Evolutionary conservation across 2,113 vertebrate species (phyloP), one percentile per base, ranked within the genome.

Genomic region (Galbula dea): DNA sequence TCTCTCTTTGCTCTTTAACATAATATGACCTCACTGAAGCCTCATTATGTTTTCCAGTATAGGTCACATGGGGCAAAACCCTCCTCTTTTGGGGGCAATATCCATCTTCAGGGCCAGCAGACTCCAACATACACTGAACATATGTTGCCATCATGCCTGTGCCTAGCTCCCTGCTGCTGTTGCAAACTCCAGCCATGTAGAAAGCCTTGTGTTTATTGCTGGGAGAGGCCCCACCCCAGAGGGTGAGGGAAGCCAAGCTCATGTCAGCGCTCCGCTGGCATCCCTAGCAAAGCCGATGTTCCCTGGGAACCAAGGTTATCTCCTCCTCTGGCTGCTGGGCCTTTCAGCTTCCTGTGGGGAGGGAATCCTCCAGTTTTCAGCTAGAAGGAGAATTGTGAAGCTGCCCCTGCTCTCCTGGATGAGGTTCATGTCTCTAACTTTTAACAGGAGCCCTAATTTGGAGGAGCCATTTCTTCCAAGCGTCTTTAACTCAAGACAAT

Each of bases 381-480:
- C 77, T 45, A 45, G 36, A 74, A 32, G 8, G 77, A 61, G 84
- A 69, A 78, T 61, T 52, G 32, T 55, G 72, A 78, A 94, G 59
- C 61, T 27, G 7, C 16, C 58, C 78, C 75, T 83, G 61, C 30
- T 75, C 27, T 81, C 30, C 54, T 83, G 93, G 75, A 78, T 20
- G 8, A 86, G 23, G 30, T 85, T 86, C 71, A n/a, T 3, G 4
- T 57, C 36, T 96, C 93, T n/a, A n/a, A n/a, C n/a, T n/a, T n/a
- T n/a, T n/a, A 96, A 97, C 83, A 52, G 36, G 67, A 85, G 62
- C 76, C 71, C 19, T 89, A 90, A 95, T 96, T 96, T 90, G 43
- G 74, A 82, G 89, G 65, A 86, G 21, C 10, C 65, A 96, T 93
- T 97, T 98, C 96, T 96, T 94, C 90, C 96, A 95, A 96, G 93